Conservation (phyloP, 2,888 invertebrate species). For the Clunio marinus region DNA sequence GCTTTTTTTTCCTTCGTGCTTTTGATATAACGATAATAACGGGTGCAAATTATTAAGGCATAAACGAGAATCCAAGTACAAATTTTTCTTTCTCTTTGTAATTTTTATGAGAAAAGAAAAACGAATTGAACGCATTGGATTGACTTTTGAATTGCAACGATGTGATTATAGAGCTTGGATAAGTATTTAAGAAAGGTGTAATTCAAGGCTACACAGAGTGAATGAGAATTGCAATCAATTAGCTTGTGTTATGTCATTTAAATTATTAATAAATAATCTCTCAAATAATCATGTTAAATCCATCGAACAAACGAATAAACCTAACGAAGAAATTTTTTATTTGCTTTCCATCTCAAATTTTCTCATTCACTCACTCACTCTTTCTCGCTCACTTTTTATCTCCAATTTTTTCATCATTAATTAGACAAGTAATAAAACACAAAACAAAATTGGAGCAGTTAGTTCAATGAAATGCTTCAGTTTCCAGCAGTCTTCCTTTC, state of each 20-base stretch:
- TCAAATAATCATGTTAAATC: too few species aligned
- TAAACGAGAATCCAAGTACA: slow-evolving; percentile 12
- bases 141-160: neutral
- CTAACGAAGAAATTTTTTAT: too few species aligned
- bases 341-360: too few species aligned
- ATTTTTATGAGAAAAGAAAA: neutral
- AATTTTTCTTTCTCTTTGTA: neutral
- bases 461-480: neutral
- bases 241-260: too few species aligned
- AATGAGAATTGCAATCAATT: too few species aligned
- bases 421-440: neutral
- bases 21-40: slow-evolving; percentile 34
- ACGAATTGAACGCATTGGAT: neutral
- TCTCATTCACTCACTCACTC: too few species aligned
- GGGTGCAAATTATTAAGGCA: slow-evolving; percentile 31
- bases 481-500: neutral
- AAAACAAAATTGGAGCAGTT: neutral
- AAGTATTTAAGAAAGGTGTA: too few species aligned
- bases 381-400: too few species aligned
- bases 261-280: too few species aligned
- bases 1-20: neutral
- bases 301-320: too few species aligned
- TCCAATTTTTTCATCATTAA: neutral
- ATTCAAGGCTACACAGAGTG: too few species aligned
- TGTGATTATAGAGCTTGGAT: too few species aligned